These are phyloP conservation scores for Peromyscus maniculatus DNA, from an alignment of 2,113 vertebrate genomes.

Conservation along the genomic window DNA sequence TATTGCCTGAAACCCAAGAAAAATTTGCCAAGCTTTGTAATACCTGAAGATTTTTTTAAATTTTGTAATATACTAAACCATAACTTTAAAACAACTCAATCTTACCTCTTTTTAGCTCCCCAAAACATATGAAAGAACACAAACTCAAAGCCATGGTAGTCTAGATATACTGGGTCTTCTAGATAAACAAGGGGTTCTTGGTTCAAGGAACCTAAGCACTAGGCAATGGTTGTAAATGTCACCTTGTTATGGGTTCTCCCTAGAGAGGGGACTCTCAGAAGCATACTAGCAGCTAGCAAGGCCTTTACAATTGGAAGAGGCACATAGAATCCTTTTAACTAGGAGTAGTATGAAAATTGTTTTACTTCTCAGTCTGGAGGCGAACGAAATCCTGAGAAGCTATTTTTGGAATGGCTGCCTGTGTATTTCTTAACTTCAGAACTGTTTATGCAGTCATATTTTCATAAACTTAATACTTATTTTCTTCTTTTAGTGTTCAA, in stretches of 20 bases:
- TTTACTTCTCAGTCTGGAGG: not conserved
- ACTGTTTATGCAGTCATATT: not conserved
- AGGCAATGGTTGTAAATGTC: not conserved
- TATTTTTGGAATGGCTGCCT: not conserved
- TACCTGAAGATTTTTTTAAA: not conserved
- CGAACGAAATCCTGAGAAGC: not conserved
- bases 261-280: not conserved
- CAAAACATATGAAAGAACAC: not conserved
- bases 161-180: not conserved
- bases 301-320: not conserved
- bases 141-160: not conserved
- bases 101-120: not conserved
- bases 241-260: not conserved
- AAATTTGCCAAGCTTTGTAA: slow-evolving; percentile 1
- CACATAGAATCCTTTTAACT: not conserved
- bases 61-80: not conserved
- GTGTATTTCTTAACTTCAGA: not conserved
- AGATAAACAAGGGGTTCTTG: not conserved
- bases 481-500: not conserved
- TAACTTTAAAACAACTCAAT: slow-evolving; percentile 3
- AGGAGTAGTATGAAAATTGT: not conserved
- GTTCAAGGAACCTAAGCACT: not conserved
- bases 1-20: slow-evolving; percentile 28
- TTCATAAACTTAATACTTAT: not conserved
- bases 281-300: not conserved